Percentiles rank a stretch among this genome's conserved stretches.
phyloP scores from a whole-genome alignment of 2,113 vertebrate genomes.

The Sylvia atricapilla region DNA sequence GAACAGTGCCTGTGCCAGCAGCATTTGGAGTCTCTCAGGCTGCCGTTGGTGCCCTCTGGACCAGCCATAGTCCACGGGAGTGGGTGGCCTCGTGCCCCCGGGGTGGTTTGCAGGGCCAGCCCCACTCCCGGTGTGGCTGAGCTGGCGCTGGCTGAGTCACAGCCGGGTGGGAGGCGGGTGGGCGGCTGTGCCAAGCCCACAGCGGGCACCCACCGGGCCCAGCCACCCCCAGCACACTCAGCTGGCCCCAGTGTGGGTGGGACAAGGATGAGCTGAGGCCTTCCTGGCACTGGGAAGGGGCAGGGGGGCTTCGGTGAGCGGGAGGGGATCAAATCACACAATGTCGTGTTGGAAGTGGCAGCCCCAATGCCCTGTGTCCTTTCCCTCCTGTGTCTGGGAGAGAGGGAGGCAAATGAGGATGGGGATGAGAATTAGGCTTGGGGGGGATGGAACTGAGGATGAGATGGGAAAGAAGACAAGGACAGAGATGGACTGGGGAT shows the following conservation, averaged over 20 bases:
- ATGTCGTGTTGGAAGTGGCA: fast-evolving
- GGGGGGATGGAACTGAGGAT: background rate
- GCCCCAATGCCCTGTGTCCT: fast-evolving
- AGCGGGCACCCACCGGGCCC: fast-evolving
- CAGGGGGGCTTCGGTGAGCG: conserved; percentile 25
- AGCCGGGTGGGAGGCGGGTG: background rate
- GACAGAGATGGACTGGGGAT: background rate
- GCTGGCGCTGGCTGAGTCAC: background rate
- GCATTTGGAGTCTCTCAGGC: fast-evolving
- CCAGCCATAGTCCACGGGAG: fast-evolving
- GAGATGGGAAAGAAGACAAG: background rate
- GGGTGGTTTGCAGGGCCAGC: background rate
- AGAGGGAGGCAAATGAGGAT: background rate
- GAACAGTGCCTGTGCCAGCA: background rate
- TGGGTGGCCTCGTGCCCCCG: fast-evolving
- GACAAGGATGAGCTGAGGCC: background rate
- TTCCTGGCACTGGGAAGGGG: conserved; percentile 54
- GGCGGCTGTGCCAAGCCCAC: background rate
- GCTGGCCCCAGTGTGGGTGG: background rate
- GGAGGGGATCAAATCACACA: conserved; percentile 38
- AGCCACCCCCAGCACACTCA: background rate
- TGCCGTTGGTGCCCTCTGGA: background rate
- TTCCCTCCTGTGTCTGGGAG: fast-evolving
- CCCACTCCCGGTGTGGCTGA: background rate
- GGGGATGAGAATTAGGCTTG: background rate